Percentiles rank a stretch among this genome's conserved stretches.
Evolutionary conservation across 2,797 vertebrate genomes (phyloP).

Genomic region (Hyperoplus lanceolatus): DNA sequence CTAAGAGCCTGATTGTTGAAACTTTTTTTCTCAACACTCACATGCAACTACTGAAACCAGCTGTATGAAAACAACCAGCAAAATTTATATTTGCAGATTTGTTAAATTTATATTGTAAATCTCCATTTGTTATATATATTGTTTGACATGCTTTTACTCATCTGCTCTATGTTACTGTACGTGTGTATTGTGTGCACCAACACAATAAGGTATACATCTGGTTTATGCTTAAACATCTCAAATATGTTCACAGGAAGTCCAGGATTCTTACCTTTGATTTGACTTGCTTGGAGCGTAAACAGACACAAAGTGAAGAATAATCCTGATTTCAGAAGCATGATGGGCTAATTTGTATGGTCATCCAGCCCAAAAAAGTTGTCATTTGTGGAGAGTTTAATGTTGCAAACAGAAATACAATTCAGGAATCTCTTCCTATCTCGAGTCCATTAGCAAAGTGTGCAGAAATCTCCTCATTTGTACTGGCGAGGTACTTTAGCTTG

Average conservation of each 20-base stretch:
- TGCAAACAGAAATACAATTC: constrained; percentile 51
- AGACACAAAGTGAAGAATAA: constrained; percentile 89
- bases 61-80: background rate
- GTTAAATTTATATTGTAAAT: background rate
- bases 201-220: too few relatives aligned
- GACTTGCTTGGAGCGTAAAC: constrained; percentile 89
- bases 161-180: too few relatives aligned
- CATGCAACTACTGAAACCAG: constrained; percentile 1
- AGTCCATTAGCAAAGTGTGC: constrained; percentile 53
- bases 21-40: background rate
- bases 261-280: constrained; percentile 90
- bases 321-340: constrained; percentile 91
- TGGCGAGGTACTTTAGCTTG: constrained; percentile 41
- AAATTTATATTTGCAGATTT: too few relatives aligned
- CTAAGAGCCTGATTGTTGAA: background rate
- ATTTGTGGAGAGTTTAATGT: constrained; percentile 68
- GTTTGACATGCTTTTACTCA: too few relatives aligned
- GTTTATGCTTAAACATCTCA: too few relatives aligned
- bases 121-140: constrained; percentile 3
- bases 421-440: constrained; percentile 54
- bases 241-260: constrained; percentile 8
- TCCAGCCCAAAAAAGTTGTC: constrained; percentile 59
- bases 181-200: too few relatives aligned
- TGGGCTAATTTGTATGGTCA: constrained; percentile 75
- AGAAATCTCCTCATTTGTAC: constrained; percentile 44